phyloP scores from a whole-genome alignment of 2,113 vertebrate species.

The Rhegmatorhina hoffmannsi region DNA sequence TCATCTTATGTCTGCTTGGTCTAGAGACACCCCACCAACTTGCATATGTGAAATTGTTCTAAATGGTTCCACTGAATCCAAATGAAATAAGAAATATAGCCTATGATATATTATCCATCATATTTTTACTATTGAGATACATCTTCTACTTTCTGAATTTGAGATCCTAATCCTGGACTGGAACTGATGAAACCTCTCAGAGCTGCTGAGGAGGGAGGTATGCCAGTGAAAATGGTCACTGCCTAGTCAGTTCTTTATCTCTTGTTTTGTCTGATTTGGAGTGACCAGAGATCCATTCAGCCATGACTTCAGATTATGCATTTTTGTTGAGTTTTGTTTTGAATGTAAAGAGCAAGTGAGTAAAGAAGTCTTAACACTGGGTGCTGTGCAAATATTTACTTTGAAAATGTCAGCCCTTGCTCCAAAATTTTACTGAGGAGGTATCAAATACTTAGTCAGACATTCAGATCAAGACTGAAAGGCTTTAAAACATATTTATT shows the following conservation, averaged over 20 bases:
- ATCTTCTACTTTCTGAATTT: not conserved
- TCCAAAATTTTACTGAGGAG: not conserved
- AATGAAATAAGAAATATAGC: not conserved
- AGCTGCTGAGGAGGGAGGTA: not conserved
- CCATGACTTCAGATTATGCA: not conserved
- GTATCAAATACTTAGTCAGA: not conserved
- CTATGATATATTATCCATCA: not conserved
- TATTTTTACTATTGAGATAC: not conserved
- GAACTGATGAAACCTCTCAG: not conserved
- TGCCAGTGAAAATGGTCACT: not conserved
- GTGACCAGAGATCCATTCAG: not conserved
- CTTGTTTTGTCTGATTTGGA: not conserved
- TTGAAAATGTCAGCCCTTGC: not conserved
- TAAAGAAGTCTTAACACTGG: not conserved
- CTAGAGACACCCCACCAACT: not conserved
- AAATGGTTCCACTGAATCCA: not conserved
- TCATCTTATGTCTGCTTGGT: not conserved
- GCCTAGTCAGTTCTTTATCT: not conserved
- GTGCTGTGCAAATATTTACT: not conserved
- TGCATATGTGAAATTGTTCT: not conserved
- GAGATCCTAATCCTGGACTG: not conserved
- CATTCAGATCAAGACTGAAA: not conserved
- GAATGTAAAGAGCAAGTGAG: not conserved
- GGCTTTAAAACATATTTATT: not conserved
- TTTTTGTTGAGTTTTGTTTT: not conserved